Conservation (phyloP, 2,888 invertebrate species). For the Encarsia formosa region DNA sequence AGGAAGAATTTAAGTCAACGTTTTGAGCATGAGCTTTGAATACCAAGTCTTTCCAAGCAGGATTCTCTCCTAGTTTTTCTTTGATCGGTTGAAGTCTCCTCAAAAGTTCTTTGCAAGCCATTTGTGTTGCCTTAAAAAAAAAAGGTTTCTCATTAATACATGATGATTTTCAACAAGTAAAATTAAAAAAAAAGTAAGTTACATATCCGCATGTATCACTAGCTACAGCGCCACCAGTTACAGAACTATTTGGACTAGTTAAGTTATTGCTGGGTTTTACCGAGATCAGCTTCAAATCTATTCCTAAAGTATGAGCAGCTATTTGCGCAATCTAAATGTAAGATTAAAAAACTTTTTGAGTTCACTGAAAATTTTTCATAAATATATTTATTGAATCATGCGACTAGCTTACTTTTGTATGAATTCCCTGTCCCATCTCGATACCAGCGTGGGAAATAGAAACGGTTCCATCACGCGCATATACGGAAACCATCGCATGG, state of each 20-base stretch:
- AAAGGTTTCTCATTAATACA: not conserved
- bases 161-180: not conserved
- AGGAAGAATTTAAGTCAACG: slow-evolving; percentile 58
- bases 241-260: slow-evolving; percentile 62
- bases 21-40: slow-evolving; percentile 54
- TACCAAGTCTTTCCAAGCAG: slow-evolving; percentile 60
- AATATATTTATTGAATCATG: not conserved
- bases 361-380: not conserved
- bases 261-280: slow-evolving; percentile 65
- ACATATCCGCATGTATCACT: slow-evolving; percentile 61
- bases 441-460: slow-evolving; percentile 18
- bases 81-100: slow-evolving; percentile 60
- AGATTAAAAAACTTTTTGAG: not conserved
- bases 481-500: slow-evolving; percentile 18
- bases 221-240: slow-evolving; percentile 69
- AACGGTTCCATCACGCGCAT: slow-evolving; percentile 22
- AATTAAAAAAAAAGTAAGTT: slow-evolving; percentile 23
- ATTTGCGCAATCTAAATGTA: slow-evolving; percentile 66
- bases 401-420: slow-evolving; percentile 18
- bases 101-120: slow-evolving; percentile 62
- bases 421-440: slow-evolving; percentile 27
- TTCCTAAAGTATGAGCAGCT: slow-evolving; percentile 67
- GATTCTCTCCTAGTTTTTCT: slow-evolving; percentile 53
- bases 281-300: slow-evolving; percentile 63
- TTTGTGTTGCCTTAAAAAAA: slow-evolving; percentile 55